Percentiles rank a stretch among this genome's conserved stretches.
phyloP scores from a whole-genome alignment of 2,888 invertebrate genomes.

The Cloeon dipterum region DNA sequence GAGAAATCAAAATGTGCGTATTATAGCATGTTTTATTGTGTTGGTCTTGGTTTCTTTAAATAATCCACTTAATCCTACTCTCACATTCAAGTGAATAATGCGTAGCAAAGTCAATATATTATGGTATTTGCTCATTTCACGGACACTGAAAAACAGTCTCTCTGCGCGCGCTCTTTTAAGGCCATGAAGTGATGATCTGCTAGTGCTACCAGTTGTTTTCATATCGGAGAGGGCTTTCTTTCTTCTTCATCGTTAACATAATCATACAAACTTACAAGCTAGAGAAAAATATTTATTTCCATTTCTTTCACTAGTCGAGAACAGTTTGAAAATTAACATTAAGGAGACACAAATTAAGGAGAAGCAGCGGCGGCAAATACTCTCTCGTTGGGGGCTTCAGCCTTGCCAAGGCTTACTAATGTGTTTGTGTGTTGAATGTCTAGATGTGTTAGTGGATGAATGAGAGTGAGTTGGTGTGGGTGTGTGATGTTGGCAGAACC shows the following conservation, averaged over 20 bases:
- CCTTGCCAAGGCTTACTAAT: no score
- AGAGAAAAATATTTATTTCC: background rate
- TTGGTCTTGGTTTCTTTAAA: background rate
- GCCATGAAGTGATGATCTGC: conserved; percentile 2
- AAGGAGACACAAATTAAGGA: background rate
- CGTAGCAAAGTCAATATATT: background rate
- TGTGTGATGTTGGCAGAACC: no score
- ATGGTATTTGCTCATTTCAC: no score
- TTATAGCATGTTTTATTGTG: no score
- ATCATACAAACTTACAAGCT: background rate
- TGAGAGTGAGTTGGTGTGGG: no score
- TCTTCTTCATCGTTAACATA: background rate
- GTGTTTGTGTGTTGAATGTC: no score
- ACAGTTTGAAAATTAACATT: background rate
- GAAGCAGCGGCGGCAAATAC: background rate
- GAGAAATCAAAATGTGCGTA: no score
- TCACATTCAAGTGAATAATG: background rate
- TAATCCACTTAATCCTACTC: background rate
- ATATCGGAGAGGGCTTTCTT: no score
- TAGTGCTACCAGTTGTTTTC: no score
- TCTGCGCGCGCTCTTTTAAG: background rate
- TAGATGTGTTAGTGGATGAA: no score
- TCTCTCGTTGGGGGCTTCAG: no score
- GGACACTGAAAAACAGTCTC: background rate
- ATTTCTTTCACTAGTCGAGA: background rate